A percentile compares a stretch with the other conserved stretches of the same genome.
Evolutionary conservation across 2,888 invertebrate genomes (phyloP).

Genomic region (Loripinus fragilis): DNA sequence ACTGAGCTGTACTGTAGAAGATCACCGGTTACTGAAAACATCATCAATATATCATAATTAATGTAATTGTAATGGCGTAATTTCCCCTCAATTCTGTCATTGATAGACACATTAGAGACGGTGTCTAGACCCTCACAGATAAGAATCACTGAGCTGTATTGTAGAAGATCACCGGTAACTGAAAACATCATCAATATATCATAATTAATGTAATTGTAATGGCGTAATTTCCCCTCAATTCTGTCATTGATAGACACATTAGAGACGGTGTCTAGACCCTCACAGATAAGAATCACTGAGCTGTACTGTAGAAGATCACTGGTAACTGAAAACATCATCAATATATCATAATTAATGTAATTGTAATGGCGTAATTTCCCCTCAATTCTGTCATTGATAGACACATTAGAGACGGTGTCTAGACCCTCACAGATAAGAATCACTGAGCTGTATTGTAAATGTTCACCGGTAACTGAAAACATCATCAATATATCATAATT

Average conservation of each 20-base stretch:
- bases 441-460: constrained; percentile 76
- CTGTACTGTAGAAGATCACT: constrained; percentile 62
- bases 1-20: constrained; percentile 76
- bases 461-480: constrained; percentile 62
- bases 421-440: constrained; percentile 92
- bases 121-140: constrained; percentile 95
- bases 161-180: constrained; percentile 68
- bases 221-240: constrained; percentile 87
- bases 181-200: constrained; percentile 6
- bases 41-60: no score
- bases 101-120: constrained; percentile 89
- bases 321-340: constrained; percentile 58
- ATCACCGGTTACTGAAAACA: constrained; percentile 61
- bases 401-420: constrained; percentile 92
- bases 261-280: constrained; percentile 94
- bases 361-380: no score
- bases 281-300: constrained; percentile 87
- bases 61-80: no score
- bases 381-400: constrained; percentile 88
- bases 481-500: no score
- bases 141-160: constrained; percentile 84
- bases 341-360: no score
- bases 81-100: constrained; percentile 88
- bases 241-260: constrained; percentile 89
- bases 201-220: no score